phyloP scores from a whole-genome alignment of 2,113 vertebrate genomes.

The Cacatua alba region DNA sequence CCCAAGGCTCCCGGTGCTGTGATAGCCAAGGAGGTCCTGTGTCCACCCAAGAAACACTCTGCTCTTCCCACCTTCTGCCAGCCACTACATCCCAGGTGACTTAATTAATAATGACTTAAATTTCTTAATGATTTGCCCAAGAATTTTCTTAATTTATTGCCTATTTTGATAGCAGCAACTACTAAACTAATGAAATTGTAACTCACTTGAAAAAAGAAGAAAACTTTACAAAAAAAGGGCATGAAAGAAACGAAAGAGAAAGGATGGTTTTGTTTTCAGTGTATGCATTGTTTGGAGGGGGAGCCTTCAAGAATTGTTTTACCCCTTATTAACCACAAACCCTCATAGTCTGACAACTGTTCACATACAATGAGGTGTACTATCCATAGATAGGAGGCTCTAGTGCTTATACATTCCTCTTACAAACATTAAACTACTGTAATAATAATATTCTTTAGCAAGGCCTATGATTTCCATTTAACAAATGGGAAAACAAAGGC shows the following conservation, averaged over 20 bases:
- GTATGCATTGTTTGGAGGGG: neutral
- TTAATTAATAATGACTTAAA: neutral
- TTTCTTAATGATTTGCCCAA: neutral
- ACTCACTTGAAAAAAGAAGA: neutral
- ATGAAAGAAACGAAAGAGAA: neutral
- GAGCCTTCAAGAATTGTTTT: neutral
- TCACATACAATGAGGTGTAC: neutral
- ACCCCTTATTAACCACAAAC: neutral
- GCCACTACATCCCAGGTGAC: neutral
- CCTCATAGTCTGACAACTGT: neutral
- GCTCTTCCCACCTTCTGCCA: neutral
- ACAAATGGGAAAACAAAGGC: neutral
- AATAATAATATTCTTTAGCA: neutral
- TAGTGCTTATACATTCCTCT: too few species aligned
- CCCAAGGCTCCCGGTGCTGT: fast-evolving
- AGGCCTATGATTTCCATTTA: neutral
- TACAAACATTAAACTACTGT: too few species aligned
- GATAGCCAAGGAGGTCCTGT: neutral
- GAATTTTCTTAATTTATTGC: neutral
- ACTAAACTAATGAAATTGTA: neutral
- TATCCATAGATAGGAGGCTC: neutral
- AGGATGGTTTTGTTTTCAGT: neutral
- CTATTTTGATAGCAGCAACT: neutral
- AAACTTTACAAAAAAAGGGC: neutral
- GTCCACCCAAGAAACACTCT: neutral